A percentile compares a stretch with the other conserved stretches of the same genome.
These are phyloP conservation scores for Caenorhabditis briggsae DNA, from an alignment of 1,140 invertebrate species.

Conservation along the genomic window DNA sequence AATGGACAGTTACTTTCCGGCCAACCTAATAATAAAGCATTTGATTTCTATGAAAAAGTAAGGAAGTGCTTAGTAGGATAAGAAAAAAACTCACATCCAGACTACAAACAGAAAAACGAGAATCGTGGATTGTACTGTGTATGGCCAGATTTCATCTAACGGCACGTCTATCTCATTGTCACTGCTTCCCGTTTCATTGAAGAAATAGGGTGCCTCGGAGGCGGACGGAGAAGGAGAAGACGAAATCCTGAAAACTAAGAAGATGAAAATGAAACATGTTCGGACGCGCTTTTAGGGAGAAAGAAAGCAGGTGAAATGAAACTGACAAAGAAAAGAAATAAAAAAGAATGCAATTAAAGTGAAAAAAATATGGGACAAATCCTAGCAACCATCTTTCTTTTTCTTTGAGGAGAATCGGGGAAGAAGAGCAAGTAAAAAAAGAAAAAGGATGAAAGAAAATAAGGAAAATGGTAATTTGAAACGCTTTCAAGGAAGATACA, in stretches of 20 bases:
- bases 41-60: neutral
- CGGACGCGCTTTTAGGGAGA: neutral
- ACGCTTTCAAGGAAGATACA: neutral
- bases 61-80: neutral
- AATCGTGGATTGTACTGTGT: conserved; percentile 31
- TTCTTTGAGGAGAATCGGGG: neutral
- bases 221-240: conserved; percentile 14
- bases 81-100: conserved; percentile 31
- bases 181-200: neutral
- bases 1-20: too few species aligned
- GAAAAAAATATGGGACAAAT: neutral
- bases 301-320: conserved; percentile 4
- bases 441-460: neutral
- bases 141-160: conserved; percentile 35
- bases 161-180: conserved; percentile 13
- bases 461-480: conserved; percentile 19
- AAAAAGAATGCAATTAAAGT: neutral
- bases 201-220: conserved; percentile 26
- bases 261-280: conserved; percentile 7
- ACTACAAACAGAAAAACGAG: conserved; percentile 21
- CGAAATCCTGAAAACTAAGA: conserved; percentile 10
- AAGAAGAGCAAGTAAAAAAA: neutral
- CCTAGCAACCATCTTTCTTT: neutral
- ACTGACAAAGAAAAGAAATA: neutral
- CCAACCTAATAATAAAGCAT: too few species aligned